Percentiles rank a stretch among this genome's conserved stretches.
phyloP scores from a whole-genome alignment of 1,140 invertebrate species.

The Marisa cornuarietis region DNA sequence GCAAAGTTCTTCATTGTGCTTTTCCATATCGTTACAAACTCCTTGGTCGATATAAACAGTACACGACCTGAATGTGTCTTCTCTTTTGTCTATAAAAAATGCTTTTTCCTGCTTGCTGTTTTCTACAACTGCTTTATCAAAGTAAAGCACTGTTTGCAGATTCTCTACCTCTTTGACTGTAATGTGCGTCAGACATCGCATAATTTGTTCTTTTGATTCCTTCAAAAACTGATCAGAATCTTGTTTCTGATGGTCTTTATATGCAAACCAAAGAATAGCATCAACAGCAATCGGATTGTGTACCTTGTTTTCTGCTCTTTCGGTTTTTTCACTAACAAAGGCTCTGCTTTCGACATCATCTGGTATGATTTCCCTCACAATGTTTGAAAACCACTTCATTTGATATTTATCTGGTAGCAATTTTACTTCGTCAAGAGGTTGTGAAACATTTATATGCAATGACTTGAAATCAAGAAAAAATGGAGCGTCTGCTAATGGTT shows the following conservation, averaged over 20 bases:
- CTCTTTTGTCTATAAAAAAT: neutral
- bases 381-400: slow-evolving; percentile 36
- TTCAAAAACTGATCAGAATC: neutral
- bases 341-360: neutral
- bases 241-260: slow-evolving; percentile 7
- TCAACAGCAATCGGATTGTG: slow-evolving; percentile 15
- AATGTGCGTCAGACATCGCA: slow-evolving; percentile 3
- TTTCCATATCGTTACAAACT: neutral
- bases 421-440: slow-evolving; percentile 11
- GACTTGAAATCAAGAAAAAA: slow-evolving; percentile 32
- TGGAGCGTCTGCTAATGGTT: slow-evolving; percentile 1
- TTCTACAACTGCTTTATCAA: neutral
- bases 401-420: slow-evolving; percentile 29
- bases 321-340: neutral
- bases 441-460: slow-evolving; percentile 18
- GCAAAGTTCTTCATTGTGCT: too few species aligned
- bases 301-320: slow-evolving; percentile 12
- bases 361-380: slow-evolving; percentile 40
- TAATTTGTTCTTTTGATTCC: neutral
- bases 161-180: neutral
- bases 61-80: neutral
- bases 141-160: neutral
- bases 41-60: neutral
- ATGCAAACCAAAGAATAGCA: slow-evolving; percentile 29
- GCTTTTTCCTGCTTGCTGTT: neutral